Conservation (phyloP, 2,797 vertebrate genomes). For the Leptoclinus maculatus region DNA sequence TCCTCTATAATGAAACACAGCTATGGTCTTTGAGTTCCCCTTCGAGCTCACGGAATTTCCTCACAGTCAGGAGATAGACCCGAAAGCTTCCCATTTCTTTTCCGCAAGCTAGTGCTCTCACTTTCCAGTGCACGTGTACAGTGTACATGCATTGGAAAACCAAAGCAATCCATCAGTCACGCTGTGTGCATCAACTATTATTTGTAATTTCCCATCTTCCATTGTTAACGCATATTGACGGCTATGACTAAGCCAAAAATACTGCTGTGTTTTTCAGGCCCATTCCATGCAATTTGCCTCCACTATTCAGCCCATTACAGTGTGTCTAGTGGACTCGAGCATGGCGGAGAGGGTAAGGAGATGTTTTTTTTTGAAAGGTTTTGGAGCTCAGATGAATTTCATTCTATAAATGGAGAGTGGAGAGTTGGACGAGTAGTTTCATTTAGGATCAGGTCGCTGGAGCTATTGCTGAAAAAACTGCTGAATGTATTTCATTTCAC, state of each 20-base stretch:
- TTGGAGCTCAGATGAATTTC: conserved; percentile 20
- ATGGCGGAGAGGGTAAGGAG: not conserved
- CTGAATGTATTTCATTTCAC: conserved; percentile 75
- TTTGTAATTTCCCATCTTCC: conserved; percentile 51
- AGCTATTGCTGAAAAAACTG: conserved; percentile 39
- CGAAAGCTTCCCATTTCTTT: conserved; percentile 36
- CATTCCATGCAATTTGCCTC: conserved; percentile 39
- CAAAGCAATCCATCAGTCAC: conserved; percentile 44
- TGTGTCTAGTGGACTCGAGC: conserved; percentile 29
- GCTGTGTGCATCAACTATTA: conserved; percentile 46
- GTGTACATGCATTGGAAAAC: conserved; percentile 18
- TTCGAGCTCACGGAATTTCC: conserved; percentile 50
- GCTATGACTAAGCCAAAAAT: conserved; percentile 30
- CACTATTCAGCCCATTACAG: conserved; percentile 52
- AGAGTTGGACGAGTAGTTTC: not conserved
- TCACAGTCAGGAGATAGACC: conserved; percentile 37
- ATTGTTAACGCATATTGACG: conserved; percentile 41
- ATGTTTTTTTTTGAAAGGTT: conserved; percentile 35
- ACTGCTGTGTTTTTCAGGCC: conserved; percentile 38
- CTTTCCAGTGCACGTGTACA: conserved; percentile 29
- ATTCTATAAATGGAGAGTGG: conserved; percentile 34
- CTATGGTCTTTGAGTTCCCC: conserved; percentile 54
- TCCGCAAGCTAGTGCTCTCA: conserved; percentile 7
- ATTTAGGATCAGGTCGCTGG: conserved; percentile 36
- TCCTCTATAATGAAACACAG: conserved; percentile 65